A percentile compares a stretch with the other conserved stretches of the same genome.
Evolutionary conservation across 2,797 vertebrate genomes (phyloP).

Genomic region (Meda fulgida): DNA sequence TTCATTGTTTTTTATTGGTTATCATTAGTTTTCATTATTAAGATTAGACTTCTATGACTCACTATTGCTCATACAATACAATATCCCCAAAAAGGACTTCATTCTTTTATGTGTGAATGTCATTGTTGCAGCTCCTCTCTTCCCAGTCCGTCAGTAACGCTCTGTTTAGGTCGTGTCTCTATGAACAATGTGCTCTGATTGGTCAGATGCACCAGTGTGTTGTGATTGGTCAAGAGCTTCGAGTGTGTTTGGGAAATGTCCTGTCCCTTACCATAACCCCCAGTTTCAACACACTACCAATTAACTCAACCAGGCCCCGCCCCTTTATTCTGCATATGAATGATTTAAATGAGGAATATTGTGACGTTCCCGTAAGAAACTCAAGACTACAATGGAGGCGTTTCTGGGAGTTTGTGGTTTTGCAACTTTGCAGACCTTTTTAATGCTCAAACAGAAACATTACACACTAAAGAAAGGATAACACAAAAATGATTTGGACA

Average conservation of each 20-base stretch:
- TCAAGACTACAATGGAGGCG: neutral
- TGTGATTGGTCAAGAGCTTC: neutral
- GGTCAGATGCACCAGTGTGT: neutral
- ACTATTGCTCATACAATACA: neutral
- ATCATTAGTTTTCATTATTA: neutral
- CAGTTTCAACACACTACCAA: neutral
- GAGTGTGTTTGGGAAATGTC: too few relatives aligned
- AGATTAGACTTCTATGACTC: neutral
- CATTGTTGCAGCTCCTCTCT: neutral
- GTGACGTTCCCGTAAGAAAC: neutral
- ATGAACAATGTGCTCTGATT: neutral
- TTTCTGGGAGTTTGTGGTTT: neutral
- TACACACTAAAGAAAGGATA: neutral
- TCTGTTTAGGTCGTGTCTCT: neutral
- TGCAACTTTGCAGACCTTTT: neutral
- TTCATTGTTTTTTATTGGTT: constrained; percentile 9
- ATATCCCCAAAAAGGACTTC: neutral
- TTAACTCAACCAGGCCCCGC: neutral
- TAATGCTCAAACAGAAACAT: neutral
- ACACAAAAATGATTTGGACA: neutral
- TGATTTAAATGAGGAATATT: neutral
- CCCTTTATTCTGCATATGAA: neutral
- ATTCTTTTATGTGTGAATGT: neutral
- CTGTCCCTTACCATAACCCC: neutral
- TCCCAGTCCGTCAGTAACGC: neutral